Evolutionary conservation across 2,888 invertebrate species (phyloP).

Genomic region (Bugulina stolonifera): DNA sequence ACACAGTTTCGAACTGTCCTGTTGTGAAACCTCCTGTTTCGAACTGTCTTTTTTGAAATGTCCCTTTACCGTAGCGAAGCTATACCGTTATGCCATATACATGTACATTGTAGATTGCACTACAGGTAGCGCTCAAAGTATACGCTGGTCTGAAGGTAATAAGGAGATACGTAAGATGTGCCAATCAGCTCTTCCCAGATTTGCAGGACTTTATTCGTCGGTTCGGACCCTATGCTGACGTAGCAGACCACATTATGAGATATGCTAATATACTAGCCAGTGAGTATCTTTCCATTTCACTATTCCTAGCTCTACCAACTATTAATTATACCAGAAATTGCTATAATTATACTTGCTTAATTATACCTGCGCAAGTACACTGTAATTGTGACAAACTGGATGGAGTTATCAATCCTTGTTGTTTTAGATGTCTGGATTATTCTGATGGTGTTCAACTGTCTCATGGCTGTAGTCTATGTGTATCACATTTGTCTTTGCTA

Average conservation of each 20-base stretch:
- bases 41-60: too few relatives aligned
- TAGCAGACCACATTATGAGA: neutral
- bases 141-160: neutral
- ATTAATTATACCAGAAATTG: too few relatives aligned
- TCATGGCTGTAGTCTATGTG: neutral
- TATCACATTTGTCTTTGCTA: slow-evolving; percentile 7
- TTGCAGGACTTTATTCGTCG: neutral
- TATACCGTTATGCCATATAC: too few relatives aligned
- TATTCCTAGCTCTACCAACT: too few relatives aligned
- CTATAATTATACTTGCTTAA: too few relatives aligned
- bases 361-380: too few relatives aligned
- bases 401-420: too few relatives aligned
- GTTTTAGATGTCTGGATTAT: slow-evolving; percentile 16
- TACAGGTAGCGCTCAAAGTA: neutral
- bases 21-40: too few relatives aligned
- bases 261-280: neutral
- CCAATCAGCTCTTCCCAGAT: neutral
- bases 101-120: neutral
- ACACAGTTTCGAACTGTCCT: too few relatives aligned
- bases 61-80: too few relatives aligned
- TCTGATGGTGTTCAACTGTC: neutral
- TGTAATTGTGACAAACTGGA: too few relatives aligned
- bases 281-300: too few relatives aligned
- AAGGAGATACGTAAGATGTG: neutral
- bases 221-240: neutral